Percentiles rank a stretch among this genome's conserved stretches.
Conservation (phyloP, 1,140 invertebrate species). For the Lerema accius region DNA sequence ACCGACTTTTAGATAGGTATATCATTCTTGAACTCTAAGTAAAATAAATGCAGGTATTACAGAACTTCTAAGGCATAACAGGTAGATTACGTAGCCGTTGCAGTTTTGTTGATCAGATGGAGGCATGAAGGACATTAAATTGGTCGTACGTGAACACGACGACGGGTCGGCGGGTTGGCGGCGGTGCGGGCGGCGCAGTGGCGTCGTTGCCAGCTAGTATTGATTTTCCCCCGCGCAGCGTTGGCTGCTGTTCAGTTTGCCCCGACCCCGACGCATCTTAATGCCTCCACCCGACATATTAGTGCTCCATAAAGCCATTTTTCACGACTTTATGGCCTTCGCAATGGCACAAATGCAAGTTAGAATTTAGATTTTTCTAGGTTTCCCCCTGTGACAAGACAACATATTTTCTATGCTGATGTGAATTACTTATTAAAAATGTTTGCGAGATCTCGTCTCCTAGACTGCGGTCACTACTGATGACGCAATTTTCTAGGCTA, state of each 20-base stretch:
- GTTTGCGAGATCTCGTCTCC: too few relatives aligned
- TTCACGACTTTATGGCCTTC: slow-evolving; percentile 10
- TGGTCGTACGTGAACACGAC: slow-evolving; percentile 8
- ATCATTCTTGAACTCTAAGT: too few relatives aligned
- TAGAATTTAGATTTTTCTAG: background rate
- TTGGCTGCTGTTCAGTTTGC: slow-evolving; percentile 28
- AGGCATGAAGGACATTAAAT: slow-evolving; percentile 19
- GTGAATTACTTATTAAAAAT: too few relatives aligned
- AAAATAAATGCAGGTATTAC: too few relatives aligned
- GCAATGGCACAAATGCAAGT: background rate
- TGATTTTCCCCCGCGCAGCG: slow-evolving; percentile 24
- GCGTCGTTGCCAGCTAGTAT: slow-evolving; percentile 28
- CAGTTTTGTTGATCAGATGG: slow-evolving; percentile 25
- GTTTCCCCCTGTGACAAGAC: too few relatives aligned
- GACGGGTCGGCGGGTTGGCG: background rate
- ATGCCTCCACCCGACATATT: slow-evolving; percentile 20
- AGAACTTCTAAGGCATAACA: too few relatives aligned
- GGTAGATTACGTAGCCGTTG: background rate
- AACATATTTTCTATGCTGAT: too few relatives aligned
- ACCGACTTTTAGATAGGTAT: too few relatives aligned
- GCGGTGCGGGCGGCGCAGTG: slow-evolving; percentile 16
- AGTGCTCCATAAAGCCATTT: slow-evolving; percentile 19
- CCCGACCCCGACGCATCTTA: slow-evolving; percentile 27
- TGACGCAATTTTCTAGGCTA: too few relatives aligned
- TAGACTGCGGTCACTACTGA: too few relatives aligned